Conservation (phyloP, 2,113 vertebrate genomes). For the Oncorhynchus mykiss region DNA sequence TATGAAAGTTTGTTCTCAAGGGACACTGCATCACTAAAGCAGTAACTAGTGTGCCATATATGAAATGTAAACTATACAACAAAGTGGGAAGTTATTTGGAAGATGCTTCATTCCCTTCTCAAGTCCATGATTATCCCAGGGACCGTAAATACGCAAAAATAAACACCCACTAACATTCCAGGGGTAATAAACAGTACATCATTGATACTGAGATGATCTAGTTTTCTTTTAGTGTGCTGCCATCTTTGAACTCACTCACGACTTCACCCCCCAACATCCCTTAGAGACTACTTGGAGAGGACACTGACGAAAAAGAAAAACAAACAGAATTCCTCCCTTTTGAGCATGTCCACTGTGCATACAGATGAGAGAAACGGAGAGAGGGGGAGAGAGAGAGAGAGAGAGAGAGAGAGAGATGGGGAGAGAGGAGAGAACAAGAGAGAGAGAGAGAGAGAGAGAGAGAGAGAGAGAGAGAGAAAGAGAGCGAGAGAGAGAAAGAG, state of each 20-base stretch:
- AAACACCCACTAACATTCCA: slow-evolving; percentile 19
- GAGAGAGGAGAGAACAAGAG: slow-evolving; percentile 2
- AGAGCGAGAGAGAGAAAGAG: too few species aligned
- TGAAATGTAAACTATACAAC: too few species aligned
- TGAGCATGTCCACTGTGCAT: slow-evolving; percentile 12
- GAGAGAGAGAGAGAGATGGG: slow-evolving; percentile 13
- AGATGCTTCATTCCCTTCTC: too few species aligned
- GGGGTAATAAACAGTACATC: slow-evolving; percentile 40
- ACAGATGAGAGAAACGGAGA: slow-evolving; percentile 5
- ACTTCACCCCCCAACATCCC: slow-evolving; percentile 18
- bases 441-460: neutral
- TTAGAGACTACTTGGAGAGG: slow-evolving; percentile 22
- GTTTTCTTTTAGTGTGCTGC: slow-evolving; percentile 23
- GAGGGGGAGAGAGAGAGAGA: too few species aligned
- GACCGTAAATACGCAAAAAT: neutral
- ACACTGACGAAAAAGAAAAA: slow-evolving; percentile 39
- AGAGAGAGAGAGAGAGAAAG: too few species aligned
- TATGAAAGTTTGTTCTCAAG: too few species aligned
- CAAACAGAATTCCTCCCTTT: slow-evolving; percentile 18
- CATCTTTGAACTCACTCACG: slow-evolving; percentile 35
- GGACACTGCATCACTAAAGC: too few species aligned
- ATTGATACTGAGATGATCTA: slow-evolving; percentile 12
- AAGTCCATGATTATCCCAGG: too few species aligned
- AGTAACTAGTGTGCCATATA: too few species aligned
- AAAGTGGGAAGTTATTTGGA: too few species aligned